phyloP scores from a whole-genome alignment of 2,797 vertebrate genomes.

The Sternarchorhynchus goeldii region DNA sequence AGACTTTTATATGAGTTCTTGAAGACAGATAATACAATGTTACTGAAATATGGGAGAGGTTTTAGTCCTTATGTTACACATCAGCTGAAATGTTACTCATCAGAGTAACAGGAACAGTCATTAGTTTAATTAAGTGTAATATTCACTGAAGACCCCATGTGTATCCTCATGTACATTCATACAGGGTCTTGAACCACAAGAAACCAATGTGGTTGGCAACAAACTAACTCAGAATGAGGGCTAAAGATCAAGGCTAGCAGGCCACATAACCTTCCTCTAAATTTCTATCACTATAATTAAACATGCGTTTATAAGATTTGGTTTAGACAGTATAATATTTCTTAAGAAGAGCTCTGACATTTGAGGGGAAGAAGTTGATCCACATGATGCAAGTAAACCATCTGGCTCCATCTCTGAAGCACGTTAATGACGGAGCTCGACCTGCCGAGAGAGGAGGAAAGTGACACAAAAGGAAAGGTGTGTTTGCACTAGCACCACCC shows the following conservation, averaged over 20 bases:
- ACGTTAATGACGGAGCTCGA: slow-evolving; percentile 26
- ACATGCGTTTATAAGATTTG: slow-evolving; percentile 1
- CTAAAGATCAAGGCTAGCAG: neutral
- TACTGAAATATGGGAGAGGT: too few relatives aligned
- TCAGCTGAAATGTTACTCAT: too few relatives aligned
- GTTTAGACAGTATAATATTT: neutral
- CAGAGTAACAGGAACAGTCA: too few relatives aligned
- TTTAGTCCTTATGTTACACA: too few relatives aligned
- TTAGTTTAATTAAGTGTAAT: too few relatives aligned
- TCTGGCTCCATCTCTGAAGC: neutral
- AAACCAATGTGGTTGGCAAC: neutral
- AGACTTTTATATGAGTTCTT: too few relatives aligned
- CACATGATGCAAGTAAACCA: slow-evolving; percentile 24
- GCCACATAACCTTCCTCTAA: neutral
- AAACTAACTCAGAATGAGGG: neutral
- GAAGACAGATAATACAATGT: too few relatives aligned
- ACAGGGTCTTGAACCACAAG: neutral
- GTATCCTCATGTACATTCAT: too few relatives aligned
- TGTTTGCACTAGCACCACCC: slow-evolving; percentile 52
- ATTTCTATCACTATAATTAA: slow-evolving; percentile 18
- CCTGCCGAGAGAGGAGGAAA: slow-evolving; percentile 34
- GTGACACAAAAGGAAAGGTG: slow-evolving; percentile 41
- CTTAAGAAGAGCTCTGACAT: slow-evolving; percentile 34
- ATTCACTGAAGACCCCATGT: too few relatives aligned
- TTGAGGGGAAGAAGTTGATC: slow-evolving; percentile 3